Evolutionary conservation across 2,113 vertebrate genomes (phyloP).

Genomic region (Podarcis raffonei): DNA sequence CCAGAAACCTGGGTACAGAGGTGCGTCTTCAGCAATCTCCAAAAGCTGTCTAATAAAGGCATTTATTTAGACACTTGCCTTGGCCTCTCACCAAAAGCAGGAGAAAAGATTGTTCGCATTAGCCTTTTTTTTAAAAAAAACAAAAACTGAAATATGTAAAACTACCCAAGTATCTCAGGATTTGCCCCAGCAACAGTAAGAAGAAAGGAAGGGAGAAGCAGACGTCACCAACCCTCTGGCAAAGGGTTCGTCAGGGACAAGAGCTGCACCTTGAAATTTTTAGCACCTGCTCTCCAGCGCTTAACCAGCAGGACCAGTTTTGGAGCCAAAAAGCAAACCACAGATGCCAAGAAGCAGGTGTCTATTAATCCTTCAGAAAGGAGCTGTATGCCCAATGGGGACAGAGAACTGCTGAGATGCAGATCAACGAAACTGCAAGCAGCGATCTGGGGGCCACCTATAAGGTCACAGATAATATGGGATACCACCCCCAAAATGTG

Average conservation of each 20-base stretch:
- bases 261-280: neutral
- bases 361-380: rapidly evolving
- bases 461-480: neutral
- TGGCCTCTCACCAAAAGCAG: neutral
- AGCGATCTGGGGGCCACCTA: neutral
- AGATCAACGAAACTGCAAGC: neutral
- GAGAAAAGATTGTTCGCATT: neutral
- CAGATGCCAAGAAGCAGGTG: neutral
- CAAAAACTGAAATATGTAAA: neutral
- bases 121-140: neutral
- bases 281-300: slow-evolving; percentile 43
- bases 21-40: too few relatives aligned
- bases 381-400: neutral
- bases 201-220: neutral
- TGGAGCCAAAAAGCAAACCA: slow-evolving; percentile 10
- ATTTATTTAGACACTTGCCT: neutral
- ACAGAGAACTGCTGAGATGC: neutral
- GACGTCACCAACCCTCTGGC: neutral
- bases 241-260: neutral
- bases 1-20: too few relatives aligned
- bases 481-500: neutral
- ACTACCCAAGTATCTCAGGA: neutral
- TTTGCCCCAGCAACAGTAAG: neutral
- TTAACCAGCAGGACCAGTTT: neutral
- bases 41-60: too few relatives aligned